phyloP scores from a whole-genome alignment of 1,140 invertebrate genomes.

The Venustaconcha ellipsiformis region DNA sequence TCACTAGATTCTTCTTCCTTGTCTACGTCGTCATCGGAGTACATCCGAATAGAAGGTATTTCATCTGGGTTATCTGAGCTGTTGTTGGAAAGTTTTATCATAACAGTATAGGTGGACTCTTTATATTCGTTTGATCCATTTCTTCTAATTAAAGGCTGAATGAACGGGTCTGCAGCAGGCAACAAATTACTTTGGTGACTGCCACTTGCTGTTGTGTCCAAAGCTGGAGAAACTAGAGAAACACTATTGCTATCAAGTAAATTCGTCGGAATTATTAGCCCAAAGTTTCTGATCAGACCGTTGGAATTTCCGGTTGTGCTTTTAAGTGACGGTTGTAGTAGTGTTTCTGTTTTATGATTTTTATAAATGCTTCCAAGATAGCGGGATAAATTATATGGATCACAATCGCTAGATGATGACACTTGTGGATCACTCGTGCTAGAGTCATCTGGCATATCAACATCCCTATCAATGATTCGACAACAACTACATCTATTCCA shows the following conservation, averaged over 20 bases:
- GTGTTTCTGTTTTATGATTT: constrained; percentile 11
- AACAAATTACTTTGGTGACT: constrained; percentile 38
- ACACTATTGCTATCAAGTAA: constrained; percentile 38
- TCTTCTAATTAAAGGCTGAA: neutral
- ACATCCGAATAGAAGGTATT: constrained; percentile 1
- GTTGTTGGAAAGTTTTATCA: constrained; percentile 84
- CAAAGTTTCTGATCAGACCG: constrained; percentile 16
- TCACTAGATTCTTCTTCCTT: constrained; percentile 1
- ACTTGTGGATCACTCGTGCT: constrained; percentile 57
- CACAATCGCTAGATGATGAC: constrained; percentile 37
- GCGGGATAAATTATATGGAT: constrained; percentile 5
- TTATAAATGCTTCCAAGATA: neutral
- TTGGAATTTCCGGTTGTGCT: neutral
- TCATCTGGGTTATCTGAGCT: constrained; percentile 9
- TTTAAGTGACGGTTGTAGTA: neutral
- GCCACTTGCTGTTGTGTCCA: constrained; percentile 39
- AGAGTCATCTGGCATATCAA: constrained; percentile 59
- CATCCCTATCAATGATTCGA: constrained; percentile 63
- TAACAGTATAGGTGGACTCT: constrained; percentile 85
- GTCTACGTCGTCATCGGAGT: constrained; percentile 9
- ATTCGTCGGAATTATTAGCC: constrained; percentile 43
- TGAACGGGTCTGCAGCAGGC: constrained; percentile 3
- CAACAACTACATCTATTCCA: constrained; percentile 44
- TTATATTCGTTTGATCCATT: constrained; percentile 34
- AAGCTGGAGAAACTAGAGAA: constrained; percentile 25